phyloP scores from a whole-genome alignment of 2,113 vertebrate species.

The Otus sunia region DNA sequence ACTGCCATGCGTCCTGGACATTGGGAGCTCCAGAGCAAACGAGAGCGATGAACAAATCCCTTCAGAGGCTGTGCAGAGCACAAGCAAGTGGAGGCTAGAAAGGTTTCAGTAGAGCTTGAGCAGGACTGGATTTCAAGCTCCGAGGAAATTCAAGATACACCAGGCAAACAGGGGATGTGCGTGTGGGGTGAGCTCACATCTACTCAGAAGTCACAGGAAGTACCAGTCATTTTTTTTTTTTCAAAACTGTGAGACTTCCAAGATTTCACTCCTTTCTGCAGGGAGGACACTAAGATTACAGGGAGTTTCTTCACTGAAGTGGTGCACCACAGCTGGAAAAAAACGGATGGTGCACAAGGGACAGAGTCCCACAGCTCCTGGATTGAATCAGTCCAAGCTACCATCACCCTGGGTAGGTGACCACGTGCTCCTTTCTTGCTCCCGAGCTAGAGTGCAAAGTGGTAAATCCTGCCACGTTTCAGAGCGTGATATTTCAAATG shows the following conservation, averaged over 20 bases:
- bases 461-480: not conserved
- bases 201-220: not conserved
- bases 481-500: not conserved
- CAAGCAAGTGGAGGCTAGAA: not conserved
- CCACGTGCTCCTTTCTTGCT: not conserved
- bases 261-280: not conserved
- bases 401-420: fast-evolving
- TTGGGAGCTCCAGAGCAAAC: not conserved
- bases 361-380: not conserved
- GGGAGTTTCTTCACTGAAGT: not conserved
- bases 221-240: not conserved
- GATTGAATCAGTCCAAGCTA: not conserved
- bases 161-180: fast-evolving
- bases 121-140: not conserved
- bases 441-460: not conserved
- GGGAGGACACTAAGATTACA: not conserved
- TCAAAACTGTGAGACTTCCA: not conserved
- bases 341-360: not conserved
- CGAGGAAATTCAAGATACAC: not conserved
- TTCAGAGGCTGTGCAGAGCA: not conserved
- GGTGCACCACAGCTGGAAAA: not conserved
- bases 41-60: not conserved
- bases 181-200: fast-evolving
- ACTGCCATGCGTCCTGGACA: not conserved
- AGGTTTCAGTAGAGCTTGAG: not conserved